Percentiles rank a stretch among this genome's conserved stretches.
Evolutionary conservation across 1,140 invertebrate genomes (phyloP).

Genomic region (Procambarus clarkii): DNA sequence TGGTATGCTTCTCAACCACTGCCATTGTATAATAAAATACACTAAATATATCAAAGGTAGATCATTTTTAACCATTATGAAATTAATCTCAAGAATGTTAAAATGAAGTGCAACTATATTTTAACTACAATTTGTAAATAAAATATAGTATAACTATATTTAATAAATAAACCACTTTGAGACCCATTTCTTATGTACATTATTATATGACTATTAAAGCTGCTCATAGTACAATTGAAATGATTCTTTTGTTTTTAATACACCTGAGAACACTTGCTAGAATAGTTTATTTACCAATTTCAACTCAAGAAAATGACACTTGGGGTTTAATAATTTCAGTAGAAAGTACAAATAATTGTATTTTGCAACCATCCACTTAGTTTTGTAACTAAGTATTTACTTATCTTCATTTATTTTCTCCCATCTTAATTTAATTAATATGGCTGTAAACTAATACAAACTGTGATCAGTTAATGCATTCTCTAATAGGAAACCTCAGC

Average conservation of each 20-base stretch:
- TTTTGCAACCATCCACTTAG: background rate
- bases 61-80: no score
- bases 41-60: no score
- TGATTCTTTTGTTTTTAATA: background rate
- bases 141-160: background rate
- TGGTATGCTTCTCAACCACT: no score
- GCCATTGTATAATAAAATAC: no score
- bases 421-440: no score
- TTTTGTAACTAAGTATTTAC: background rate
- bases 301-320: background rate
- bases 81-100: no score
- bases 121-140: background rate
- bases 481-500: no score
- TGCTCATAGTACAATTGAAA: background rate
- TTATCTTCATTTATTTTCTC: background rate
- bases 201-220: background rate
- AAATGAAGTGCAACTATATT: no score
- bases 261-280: background rate
- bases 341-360: slow-evolving; percentile 12
- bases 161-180: background rate
- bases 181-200: background rate
- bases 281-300: background rate
- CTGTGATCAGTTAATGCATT: no score
- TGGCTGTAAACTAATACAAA: no score
- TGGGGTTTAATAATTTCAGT: background rate